Base-by-base conservation (phyloP, 1,140 invertebrate species). In the Hirudo medicinalis region DNA sequence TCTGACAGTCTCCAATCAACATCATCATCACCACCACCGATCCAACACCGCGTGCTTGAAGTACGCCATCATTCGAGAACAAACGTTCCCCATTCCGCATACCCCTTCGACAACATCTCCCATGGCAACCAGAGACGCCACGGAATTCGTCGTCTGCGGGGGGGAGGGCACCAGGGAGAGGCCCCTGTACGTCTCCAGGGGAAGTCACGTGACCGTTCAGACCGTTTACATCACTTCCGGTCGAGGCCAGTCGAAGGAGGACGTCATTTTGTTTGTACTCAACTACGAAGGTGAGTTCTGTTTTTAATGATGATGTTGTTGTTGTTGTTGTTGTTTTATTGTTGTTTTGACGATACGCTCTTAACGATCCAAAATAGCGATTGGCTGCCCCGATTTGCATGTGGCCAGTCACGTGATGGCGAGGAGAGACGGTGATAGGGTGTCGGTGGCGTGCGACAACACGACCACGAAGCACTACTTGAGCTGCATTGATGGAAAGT, bases 201-300 rank as follows among this genome's bases (percentile, higher is more conserved):
- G 57, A 25, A 63, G 57, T 63, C 57, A 63, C 57, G 57, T 63
- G 57, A 63, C 57, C 11, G 57, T 63, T 63, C 57, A 63, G 29
- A 63, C 57, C 22, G 22, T 63, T 63, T 22, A 22, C 57, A 15
- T 63, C 57, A 63, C 57, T 63, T 63, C 57, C 57, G 57, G 57
- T 63, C 22, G 57, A 2, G 22, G 57, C 19, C 22, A 63, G 57
- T 63, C 22, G 11, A 3, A 11, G 57, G 57, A 63, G 4, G 57
- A 63, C 29, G 57, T 20, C 57, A 25, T 63, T 63, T 25, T 63
- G 8, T 63, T 63, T 63, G 22, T 63, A 22, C 29, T 63, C 22
- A 63, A 63, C 22, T 63, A 63, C 29, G 57, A 63, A 63, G 57
- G 57, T 63, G 57, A 25, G 19, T 32, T 63, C 17, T 2, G 0